These are phyloP conservation scores for Drosophila silvestris DNA, from an alignment of 2,888 invertebrate species.

Conservation along the genomic window DNA sequence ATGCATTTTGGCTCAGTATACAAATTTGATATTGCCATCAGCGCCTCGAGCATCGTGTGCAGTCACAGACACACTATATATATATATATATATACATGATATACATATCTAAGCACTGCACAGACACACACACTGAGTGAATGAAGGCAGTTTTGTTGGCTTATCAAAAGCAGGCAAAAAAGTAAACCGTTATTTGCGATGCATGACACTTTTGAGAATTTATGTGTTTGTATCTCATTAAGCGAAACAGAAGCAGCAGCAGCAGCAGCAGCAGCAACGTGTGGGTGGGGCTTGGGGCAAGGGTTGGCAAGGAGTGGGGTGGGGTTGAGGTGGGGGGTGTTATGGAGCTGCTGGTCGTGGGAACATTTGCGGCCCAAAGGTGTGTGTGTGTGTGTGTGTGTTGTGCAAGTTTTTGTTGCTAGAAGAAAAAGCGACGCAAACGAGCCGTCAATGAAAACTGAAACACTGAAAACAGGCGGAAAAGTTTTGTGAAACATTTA, in stretches of 20 bases:
- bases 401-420: neutral
- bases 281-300: neutral
- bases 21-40: slow-evolving; percentile 79
- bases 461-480: slow-evolving; percentile 36
- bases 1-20: slow-evolving; percentile 33
- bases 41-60: slow-evolving; percentile 66
- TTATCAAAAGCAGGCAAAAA: slow-evolving; percentile 75
- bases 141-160: slow-evolving; percentile 64
- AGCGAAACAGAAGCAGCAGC: slow-evolving; percentile 54
- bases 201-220: slow-evolving; percentile 84
- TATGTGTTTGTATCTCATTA: slow-evolving; percentile 85
- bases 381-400: slow-evolving; percentile 45
- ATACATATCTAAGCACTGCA: slow-evolving; percentile 13
- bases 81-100: neutral
- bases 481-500: slow-evolving; percentile 72
- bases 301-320: neutral
- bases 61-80: too few species aligned
- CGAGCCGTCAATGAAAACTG: slow-evolving; percentile 41
- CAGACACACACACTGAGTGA: slow-evolving; percentile 42
- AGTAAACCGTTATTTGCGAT: slow-evolving; percentile 78
- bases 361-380: slow-evolving; percentile 55
- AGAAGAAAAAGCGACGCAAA: slow-evolving; percentile 14
- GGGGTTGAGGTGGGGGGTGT: neutral
- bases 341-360: slow-evolving; percentile 1
- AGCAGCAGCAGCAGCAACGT: neutral